These are phyloP conservation scores for Microtus montanus DNA, from an alignment of 2,113 vertebrate genomes.

Conservation along the genomic window DNA sequence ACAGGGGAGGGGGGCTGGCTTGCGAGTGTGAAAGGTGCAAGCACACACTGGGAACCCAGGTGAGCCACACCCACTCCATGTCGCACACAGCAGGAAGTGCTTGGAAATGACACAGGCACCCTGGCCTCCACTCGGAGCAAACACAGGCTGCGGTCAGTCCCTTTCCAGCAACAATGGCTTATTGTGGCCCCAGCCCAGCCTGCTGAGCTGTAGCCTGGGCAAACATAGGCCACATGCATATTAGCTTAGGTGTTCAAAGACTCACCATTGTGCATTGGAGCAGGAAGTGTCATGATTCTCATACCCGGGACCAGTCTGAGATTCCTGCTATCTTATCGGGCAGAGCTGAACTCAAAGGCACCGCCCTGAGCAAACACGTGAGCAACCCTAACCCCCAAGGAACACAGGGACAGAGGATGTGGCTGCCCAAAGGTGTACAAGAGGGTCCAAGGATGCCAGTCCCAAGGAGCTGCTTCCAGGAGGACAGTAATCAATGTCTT, in stretches of 20 bases:
- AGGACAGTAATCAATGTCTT: too few relatives aligned
- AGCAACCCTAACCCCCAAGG: background rate
- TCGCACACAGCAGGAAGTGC: slow-evolving; percentile 67
- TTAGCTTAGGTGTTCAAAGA: slow-evolving; percentile 58
- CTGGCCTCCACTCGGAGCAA: background rate
- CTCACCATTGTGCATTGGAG: slow-evolving; percentile 52
- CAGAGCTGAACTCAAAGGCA: background rate
- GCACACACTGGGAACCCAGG: background rate
- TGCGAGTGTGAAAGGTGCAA: too few relatives aligned
- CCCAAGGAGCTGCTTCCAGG: background rate
- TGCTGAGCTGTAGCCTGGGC: background rate
- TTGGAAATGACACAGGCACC: background rate
- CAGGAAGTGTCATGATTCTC: slow-evolving; percentile 16
- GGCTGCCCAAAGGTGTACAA: background rate
- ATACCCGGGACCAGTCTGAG: background rate
- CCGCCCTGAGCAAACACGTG: slow-evolving; percentile 42
- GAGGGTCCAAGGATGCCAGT: background rate
- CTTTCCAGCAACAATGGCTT: slow-evolving; percentile 69
- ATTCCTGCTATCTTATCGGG: background rate
- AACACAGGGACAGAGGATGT: background rate
- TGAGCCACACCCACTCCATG: background rate
- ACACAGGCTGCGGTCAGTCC: background rate
- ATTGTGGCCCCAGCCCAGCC: slow-evolving; percentile 55
- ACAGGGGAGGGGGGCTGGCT: background rate
- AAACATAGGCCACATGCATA: slow-evolving; percentile 63